Evolutionary conservation across 1,140 invertebrate species (phyloP).

Genomic region (Procambarus clarkii): DNA sequence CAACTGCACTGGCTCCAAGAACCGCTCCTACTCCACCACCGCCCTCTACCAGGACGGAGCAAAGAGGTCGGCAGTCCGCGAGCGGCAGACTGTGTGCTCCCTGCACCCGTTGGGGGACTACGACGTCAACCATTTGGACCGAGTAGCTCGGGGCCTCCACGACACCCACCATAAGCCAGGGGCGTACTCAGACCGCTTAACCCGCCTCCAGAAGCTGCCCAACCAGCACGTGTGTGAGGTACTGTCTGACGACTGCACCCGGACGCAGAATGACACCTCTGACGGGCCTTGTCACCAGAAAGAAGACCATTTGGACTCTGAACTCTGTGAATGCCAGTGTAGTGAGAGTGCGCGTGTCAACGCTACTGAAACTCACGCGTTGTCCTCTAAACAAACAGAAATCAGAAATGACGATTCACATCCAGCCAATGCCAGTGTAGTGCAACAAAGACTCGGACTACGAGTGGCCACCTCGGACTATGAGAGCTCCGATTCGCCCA

Average conservation of each 20-base stretch:
- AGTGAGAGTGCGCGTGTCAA: background rate
- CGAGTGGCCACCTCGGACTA: conserved; percentile 55
- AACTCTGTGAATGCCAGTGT: conserved; percentile 46
- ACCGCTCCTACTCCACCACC: conserved; percentile 56
- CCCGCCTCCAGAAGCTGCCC: conserved; percentile 50
- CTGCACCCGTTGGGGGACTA: conserved; percentile 57
- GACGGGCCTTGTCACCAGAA: conserved; percentile 48
- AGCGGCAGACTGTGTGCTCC: conserved; percentile 60
- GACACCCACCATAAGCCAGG: background rate
- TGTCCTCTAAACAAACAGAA: background rate
- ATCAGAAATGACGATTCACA: background rate
- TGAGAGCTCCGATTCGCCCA: conserved; percentile 53
- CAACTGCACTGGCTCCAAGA: conserved; percentile 21
- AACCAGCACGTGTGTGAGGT: conserved; percentile 58
- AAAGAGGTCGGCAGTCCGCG: background rate
- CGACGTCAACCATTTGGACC: conserved; percentile 70
- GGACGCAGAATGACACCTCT: conserved; percentile 6
- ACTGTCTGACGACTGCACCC: conserved; percentile 48
- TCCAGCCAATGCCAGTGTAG: conserved; percentile 30
- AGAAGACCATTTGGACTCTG: background rate
- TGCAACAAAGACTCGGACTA: conserved; percentile 1
- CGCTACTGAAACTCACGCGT: background rate
- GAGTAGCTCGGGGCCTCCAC: conserved; percentile 54
- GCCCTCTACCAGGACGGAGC: conserved; percentile 34
- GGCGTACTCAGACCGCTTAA: conserved; percentile 59